Base-by-base conservation (phyloP, 2,888 invertebrate genomes). In the Drosophila lutescens region DNA sequence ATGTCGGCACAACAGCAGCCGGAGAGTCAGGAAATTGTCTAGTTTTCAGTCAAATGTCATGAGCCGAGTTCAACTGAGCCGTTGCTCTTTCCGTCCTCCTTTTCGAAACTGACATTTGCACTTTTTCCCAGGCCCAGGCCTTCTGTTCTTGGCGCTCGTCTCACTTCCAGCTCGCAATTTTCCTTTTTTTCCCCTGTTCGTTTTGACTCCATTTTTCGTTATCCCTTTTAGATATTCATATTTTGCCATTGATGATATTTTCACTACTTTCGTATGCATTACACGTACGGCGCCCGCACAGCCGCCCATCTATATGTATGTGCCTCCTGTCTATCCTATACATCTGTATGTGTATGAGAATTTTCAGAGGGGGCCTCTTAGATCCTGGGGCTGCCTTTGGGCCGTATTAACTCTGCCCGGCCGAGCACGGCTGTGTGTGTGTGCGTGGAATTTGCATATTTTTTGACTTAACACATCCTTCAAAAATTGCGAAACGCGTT, bases 141-240 rank as follows among this genome's bases (percentile, higher is more conserved):
- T 23, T 50, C 54, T 49, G 54, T 60, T 58, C 60, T 23, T 41
- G 43, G 46, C 55, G 49, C 34, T 50, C 40, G 66, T 15, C 68
- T 57, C 51, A 13, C 56, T 47, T 20, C 20, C 66, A 38, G 10
- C 10, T 15, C 34, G 13, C n/a, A 20, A 1, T 40, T 38, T 30
- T 20, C 9, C 30, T 17, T 49, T 66, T 66, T 73, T 56, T 77
- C 51, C 38, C 30, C 30, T 17, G 23, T 60, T 26, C 54, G 66
- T 51, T 62, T 71, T 50, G 69, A 66, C 62, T 78, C 72, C 79
- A 75, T 78, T 85, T 63, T 86, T 73, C 78, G 84, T 85, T 84
- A 86, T 86, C 83, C 86, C 85, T 85, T 83, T 86, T 86, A 86
- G 86, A 85, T 86, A 86, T 86, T 86, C 85, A 86, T 86, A 86